Base-by-base conservation (phyloP, 1,140 invertebrate genomes). In the Cydia amplana region DNA sequence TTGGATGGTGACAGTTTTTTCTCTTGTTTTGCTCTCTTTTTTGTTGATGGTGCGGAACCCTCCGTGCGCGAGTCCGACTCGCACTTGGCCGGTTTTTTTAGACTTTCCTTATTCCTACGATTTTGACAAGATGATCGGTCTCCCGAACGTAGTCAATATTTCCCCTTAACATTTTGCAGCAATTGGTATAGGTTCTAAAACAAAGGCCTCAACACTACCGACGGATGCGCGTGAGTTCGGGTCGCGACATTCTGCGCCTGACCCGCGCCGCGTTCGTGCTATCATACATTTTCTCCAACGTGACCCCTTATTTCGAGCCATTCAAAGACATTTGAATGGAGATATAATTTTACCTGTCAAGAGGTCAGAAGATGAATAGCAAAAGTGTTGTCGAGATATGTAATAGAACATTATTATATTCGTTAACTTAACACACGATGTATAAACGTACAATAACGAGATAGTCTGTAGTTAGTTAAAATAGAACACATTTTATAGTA, bases 261-360 rank as follows among this genome's bases (percentile, higher is more conserved):
- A 60, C 20, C 55, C 55, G 55, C 55, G 10, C 55, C 55, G 55
- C 55, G 10, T 55, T 23, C 55, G 55, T 60, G 55, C 18, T 23
- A 60, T 23, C 55, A 60, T 60, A 55, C n/a, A 60, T 60, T 60
- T 60, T 60, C 55, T 65, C 64, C 28, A 28, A 32, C 64, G 6
- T 65, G 64, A 65, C 64, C 64, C 64, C 28, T 65, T 65, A 65
- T 65, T 65, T n/a, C 12, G 16, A 65, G 64, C n/a, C 64, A 65
- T 36, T 60, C 55, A n/a, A 36, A 36, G 23, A 65, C 64, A 65
- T 32, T 65, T 65, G 25, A 65, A 65, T 65, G 28, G 64, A 65
- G 14, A 65, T 65, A 65, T 65, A 65, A 65, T 65, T 32, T 65
- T 65, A 65, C 64, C 28, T 65, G 64, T 65, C 64, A 7, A 64